Base-by-base conservation (phyloP, 2,888 invertebrate species). In the Drosophila demipolita region DNA sequence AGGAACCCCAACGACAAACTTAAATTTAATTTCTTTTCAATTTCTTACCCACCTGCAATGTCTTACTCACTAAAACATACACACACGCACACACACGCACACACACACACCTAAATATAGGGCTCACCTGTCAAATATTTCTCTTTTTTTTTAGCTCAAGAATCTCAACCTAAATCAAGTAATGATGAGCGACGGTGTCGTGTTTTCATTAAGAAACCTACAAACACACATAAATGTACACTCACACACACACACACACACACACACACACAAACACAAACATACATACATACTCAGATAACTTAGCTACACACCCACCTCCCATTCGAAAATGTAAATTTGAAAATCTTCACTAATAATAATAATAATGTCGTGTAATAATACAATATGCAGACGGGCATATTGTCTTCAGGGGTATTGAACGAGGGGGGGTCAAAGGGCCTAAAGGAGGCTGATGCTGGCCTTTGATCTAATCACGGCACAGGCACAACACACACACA, bases 171-270 rank as follows among this genome's bases (percentile, higher is more conserved):
- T 45, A 68, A 40, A 68, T 67, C 58, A 52, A 36, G 74, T 84
- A 86, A 84, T 88, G 88, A 88, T 86, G 88, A 84, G 88, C 84
- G 84, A 88, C 84, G 84, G 81, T 81, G 84, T 88, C 88, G 86
- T 86, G 84, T 84, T 88, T 88, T 88, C 83, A 84, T 84, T 88
- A 86, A 86, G 80, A 73, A 66, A 42, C 73, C 59, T 23, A 33
- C 32, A 45, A 45, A 42, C 45, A 32, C 7, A 53, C 53, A 52
- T 54, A 58, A 53, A 53, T 23, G n/a, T 26, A 6, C 33, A 29
- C 48, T 23, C 15, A 15, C 40, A 40, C 23, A 35, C 32, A 32
- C 17, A 15, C 12, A 45, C 45, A 12, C 32, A n/a, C 7, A 15
- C 9, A 26, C 2, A 49, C 3, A n/a, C 6, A 8, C 35, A 5